These are phyloP conservation scores for Sciaenops ocellatus DNA, from an alignment of 2,797 vertebrate species.

Conservation along the genomic window DNA sequence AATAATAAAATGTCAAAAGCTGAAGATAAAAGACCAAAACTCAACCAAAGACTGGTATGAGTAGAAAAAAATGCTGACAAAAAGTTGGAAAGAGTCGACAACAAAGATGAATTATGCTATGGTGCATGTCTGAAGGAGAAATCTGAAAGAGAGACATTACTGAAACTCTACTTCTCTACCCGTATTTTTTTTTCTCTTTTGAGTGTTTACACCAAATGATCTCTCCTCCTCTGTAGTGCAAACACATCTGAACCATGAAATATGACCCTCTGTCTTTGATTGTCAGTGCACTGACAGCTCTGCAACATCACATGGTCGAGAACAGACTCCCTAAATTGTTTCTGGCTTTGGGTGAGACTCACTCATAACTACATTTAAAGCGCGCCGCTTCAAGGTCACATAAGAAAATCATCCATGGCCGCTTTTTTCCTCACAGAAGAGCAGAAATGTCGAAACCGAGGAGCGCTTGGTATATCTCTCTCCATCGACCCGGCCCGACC, in stretches of 20 bases:
- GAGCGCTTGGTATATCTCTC: constrained; percentile 23
- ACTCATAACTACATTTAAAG: constrained; percentile 35
- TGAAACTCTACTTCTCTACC: constrained; percentile 9
- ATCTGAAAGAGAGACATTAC: not conserved
- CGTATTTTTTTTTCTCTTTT: constrained; percentile 5
- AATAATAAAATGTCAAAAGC: not conserved
- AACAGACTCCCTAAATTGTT: constrained; percentile 45
- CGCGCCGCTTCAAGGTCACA: constrained; percentile 48
- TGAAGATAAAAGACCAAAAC: not conserved
- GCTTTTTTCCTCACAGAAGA: constrained; percentile 11
- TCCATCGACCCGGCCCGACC: constrained; percentile 30
- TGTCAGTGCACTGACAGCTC: constrained; percentile 38
- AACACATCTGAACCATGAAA: constrained; percentile 57
- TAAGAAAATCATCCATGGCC: constrained; percentile 22
- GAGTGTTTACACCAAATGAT: constrained; percentile 37
- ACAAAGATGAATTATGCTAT: not conserved
- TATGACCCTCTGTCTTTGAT: constrained; percentile 42
- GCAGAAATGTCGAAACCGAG: constrained; percentile 11
- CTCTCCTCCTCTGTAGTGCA: constrained; percentile 35
- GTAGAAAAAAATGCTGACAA: not conserved
- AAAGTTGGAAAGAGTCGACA: not conserved
- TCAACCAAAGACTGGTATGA: not conserved
- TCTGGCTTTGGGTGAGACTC: constrained; percentile 46
- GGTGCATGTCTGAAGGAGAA: constrained; percentile 2
- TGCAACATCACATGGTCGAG: constrained; percentile 29